Evolutionary conservation across 2,888 invertebrate species (phyloP).

Genomic region (Eilema sororculum): DNA sequence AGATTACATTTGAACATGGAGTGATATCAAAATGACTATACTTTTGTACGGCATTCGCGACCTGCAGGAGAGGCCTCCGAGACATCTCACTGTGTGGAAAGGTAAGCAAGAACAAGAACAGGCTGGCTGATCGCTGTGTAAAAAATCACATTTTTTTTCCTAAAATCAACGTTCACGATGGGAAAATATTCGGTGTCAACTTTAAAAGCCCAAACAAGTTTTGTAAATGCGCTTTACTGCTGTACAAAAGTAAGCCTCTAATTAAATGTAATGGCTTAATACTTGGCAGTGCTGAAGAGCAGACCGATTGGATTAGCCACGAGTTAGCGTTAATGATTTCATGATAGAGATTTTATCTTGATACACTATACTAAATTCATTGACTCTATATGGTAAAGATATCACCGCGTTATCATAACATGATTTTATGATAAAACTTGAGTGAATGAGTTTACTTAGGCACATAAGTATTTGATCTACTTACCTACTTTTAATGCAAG

Average conservation of each 20-base stretch:
- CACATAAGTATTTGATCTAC: not conserved
- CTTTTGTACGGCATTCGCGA: conserved; percentile 75
- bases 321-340: not conserved
- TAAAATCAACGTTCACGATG: not conserved
- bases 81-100: conserved; percentile 77
- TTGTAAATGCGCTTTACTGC: no score
- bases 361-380: not conserved
- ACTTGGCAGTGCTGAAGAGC: not conserved
- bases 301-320: not conserved
- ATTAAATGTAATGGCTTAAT: no score
- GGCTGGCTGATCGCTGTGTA: no score
- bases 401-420: not conserved
- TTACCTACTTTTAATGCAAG: not conserved
- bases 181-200: no score
- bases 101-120: conserved; percentile 63
- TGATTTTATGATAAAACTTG: conserved; percentile 6
- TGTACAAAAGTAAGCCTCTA: no score
- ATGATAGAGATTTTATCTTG: conserved; percentile 1
- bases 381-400: not conserved
- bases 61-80: conserved; percentile 74
- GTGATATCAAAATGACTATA: conserved; percentile 65
- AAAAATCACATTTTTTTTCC: not conserved
- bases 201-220: no score
- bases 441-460: not conserved
- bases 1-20: conserved; percentile 61